Evolutionary conservation across 2,797 vertebrate species (phyloP).

Genomic region (Helarctos malayanus): DNA sequence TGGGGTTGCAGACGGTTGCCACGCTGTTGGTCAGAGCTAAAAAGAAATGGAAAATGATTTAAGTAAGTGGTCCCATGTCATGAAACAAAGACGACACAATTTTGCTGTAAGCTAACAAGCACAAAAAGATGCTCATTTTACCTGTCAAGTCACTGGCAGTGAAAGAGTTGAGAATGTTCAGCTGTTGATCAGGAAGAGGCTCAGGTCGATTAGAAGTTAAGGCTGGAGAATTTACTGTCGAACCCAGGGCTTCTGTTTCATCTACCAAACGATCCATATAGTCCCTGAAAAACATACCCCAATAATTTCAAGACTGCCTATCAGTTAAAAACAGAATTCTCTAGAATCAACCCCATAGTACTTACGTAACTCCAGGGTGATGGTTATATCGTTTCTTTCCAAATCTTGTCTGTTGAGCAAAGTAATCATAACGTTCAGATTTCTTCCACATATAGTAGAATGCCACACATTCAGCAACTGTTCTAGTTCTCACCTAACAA

Average conservation of each 20-base stretch:
- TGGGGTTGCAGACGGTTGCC: constrained; percentile 94
- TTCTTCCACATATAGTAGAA: constrained; percentile 99
- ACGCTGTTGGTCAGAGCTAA: constrained; percentile 96
- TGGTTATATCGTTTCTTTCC: constrained; percentile 99
- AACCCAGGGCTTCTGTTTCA: constrained; percentile 96
- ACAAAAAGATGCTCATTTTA: constrained; percentile 81
- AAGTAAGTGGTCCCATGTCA: background rate
- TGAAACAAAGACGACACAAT: background rate
- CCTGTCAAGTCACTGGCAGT: constrained; percentile 98
- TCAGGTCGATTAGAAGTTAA: constrained; percentile 94
- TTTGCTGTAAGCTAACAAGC: background rate
- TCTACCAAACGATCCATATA: constrained; percentile 99
- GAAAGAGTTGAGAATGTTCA: constrained; percentile 97
- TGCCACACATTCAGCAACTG: constrained; percentile 98
- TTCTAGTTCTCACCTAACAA: constrained; percentile 95
- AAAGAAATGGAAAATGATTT: constrained; percentile 65
- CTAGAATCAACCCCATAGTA: constrained; percentile 57
- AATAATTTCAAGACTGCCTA: background rate
- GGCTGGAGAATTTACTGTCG: constrained; percentile 93
- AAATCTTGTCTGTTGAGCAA: constrained; percentile 98
- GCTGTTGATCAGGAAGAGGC: constrained; percentile 94
- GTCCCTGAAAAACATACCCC: constrained; percentile 90
- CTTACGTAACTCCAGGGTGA: constrained; percentile 99
- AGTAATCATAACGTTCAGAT: constrained; percentile 98
- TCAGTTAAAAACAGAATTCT: background rate